A percentile compares a stretch with the other conserved stretches of the same genome.
phyloP scores from a whole-genome alignment of 2,888 invertebrate genomes.

The Hymenopus coronatus region DNA sequence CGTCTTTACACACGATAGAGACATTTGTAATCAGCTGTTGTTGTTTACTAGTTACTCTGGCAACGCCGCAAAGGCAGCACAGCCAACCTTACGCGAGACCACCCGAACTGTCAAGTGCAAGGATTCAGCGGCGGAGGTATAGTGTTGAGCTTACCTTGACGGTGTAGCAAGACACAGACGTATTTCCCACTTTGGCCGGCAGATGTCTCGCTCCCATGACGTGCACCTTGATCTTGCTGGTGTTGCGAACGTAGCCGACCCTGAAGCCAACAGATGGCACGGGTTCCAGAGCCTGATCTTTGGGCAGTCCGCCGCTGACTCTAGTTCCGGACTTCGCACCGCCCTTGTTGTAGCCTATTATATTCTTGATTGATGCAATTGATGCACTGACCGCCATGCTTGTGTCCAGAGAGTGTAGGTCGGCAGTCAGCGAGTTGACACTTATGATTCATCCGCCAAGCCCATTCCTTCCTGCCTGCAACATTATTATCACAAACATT shows the following conservation, averaged over 20 bases:
- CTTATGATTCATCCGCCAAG: too few relatives aligned
- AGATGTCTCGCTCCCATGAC: constrained; percentile 75
- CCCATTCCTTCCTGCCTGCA: too few relatives aligned
- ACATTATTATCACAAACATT: too few relatives aligned
- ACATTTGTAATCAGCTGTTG: too few relatives aligned
- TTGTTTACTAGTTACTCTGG: too few relatives aligned
- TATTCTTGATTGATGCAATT: constrained; percentile 8
- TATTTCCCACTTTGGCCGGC: constrained; percentile 71
- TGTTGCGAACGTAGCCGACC: constrained; percentile 58
- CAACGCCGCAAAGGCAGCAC: too few relatives aligned
- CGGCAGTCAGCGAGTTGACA: background rate
- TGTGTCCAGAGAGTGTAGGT: background rate
- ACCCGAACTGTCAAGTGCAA: too few relatives aligned
- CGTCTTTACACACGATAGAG: too few relatives aligned
- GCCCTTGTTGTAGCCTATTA: constrained; percentile 14
- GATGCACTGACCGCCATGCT: constrained; percentile 7
- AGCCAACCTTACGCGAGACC: too few relatives aligned
- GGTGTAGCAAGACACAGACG: constrained; percentile 73
- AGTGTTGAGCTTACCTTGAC: constrained; percentile 61
- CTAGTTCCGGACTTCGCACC: background rate
- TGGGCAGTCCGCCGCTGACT: background rate
- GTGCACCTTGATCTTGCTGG: constrained; percentile 62
- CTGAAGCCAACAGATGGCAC: constrained; percentile 62
- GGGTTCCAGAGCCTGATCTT: constrained; percentile 11
- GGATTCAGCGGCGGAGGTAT: too few relatives aligned